phyloP scores from a whole-genome alignment of 2,888 invertebrate species.

The Pediacus dermestoides region DNA sequence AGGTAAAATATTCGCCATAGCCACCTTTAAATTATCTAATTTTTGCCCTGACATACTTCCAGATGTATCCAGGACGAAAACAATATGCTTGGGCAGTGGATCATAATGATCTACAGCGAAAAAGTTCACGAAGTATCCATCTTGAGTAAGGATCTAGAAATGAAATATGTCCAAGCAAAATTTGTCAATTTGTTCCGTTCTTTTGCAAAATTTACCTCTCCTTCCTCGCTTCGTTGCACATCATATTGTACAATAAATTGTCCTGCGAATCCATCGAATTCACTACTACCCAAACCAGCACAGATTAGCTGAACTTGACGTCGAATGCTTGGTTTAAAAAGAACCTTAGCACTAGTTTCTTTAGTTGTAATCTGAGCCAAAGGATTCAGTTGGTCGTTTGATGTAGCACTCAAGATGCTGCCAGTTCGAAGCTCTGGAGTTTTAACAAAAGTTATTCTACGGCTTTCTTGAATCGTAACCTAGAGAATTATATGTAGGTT shows the following conservation, averaged over 20 bases:
- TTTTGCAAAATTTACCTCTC: conserved; percentile 45
- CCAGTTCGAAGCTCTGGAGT: conserved; percentile 62
- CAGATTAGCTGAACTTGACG: conserved; percentile 55
- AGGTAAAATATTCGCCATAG: conserved; percentile 62
- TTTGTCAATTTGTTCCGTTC: neutral
- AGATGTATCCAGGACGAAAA: conserved; percentile 70
- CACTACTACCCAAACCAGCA: conserved; percentile 32
- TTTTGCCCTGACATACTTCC: conserved; percentile 69
- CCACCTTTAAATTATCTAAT: conserved; percentile 60
- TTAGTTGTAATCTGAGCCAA: conserved; percentile 27
- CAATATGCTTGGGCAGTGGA: conserved; percentile 60
- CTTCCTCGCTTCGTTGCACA: conserved; percentile 56
- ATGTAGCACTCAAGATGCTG: conserved; percentile 56
- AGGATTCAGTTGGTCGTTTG: conserved; percentile 48
- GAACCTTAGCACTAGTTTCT: conserved; percentile 42
- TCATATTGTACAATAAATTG: conserved; percentile 67
- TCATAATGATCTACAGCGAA: conserved; percentile 60
- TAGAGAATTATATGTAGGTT: conserved; percentile 8
- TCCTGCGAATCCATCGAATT: conserved; percentile 54
- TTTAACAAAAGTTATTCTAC: conserved; percentile 55
- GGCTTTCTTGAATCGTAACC: conserved; percentile 60
- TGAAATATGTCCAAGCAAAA: neutral
- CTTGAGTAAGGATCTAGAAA: conserved; percentile 55
- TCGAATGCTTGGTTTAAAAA: conserved; percentile 56
- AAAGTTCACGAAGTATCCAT: conserved; percentile 71